A percentile compares a stretch with the other conserved stretches of the same genome.
phyloP scores from a whole-genome alignment of 1,140 invertebrate genomes.

The Camponotus pennsylvanicus region DNA sequence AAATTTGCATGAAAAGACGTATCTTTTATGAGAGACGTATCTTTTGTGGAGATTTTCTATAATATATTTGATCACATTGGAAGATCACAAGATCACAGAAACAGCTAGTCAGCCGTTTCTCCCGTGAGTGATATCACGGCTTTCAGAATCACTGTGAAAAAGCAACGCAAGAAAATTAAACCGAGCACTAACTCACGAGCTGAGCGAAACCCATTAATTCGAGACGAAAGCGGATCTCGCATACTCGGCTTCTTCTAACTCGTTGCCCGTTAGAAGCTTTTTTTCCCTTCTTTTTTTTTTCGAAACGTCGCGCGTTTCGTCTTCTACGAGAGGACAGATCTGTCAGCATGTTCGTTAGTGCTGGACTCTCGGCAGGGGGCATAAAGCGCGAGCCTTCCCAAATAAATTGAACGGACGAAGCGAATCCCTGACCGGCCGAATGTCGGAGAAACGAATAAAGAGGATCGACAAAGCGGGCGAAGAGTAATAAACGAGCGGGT shows the following conservation, averaged over 20 bases:
- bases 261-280: background rate
- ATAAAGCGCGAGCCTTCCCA: slow-evolving; percentile 68
- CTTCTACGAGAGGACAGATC: slow-evolving; percentile 37
- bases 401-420: slow-evolving; percentile 71
- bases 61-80: background rate
- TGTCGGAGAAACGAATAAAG: slow-evolving; percentile 43
- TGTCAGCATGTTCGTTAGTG: slow-evolving; percentile 68
- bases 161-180: slow-evolving; percentile 16
- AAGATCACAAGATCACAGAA: background rate
- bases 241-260: slow-evolving; percentile 30
- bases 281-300: background rate
- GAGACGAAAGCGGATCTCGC: slow-evolving; percentile 17
- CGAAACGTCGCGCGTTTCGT: slow-evolving; percentile 42
- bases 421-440: slow-evolving; percentile 44
- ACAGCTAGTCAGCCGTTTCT: background rate
- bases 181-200: background rate
- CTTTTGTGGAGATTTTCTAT: background rate
- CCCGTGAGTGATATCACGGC: background rate
- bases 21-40: background rate
- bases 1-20: background rate
- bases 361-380: slow-evolving; percentile 17
- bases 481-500: slow-evolving; percentile 49
- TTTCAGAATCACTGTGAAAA: background rate
- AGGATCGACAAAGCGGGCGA: slow-evolving; percentile 52
- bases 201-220: slow-evolving; percentile 41